Evolutionary conservation across 2,888 invertebrate genomes (phyloP), one percentile per base, ranked within the genome.

Genomic region (Ormia ochracea): DNA sequence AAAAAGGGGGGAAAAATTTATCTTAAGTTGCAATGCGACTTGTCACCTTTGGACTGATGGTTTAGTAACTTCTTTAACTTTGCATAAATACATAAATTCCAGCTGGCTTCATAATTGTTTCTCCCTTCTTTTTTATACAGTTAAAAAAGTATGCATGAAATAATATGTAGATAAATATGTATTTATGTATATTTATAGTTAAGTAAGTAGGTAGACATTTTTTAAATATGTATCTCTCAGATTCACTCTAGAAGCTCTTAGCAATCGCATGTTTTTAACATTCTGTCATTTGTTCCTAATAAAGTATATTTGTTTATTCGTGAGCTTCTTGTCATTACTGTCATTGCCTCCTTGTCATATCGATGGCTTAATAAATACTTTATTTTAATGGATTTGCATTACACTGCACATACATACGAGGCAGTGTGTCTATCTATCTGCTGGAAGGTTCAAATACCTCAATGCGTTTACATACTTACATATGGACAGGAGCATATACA

Each of bases 261-360:
- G 58, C 61, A 41, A 61, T 66, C 68, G 54, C 45, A 17, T 36
- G 56, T 38, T 68, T 72, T 58, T 43, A 76, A 73, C 68, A 68
- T 59, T 76, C 50, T 80, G 80, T 63, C 80, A 76, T 68, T 80
- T 66, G 70, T 68, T 73, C 68, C 72, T 76, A 74, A 80, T 80
- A 80, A 80, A 80, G 68, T 80, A 76, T 52, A 54, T 80, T 76
- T 80, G 61, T 80, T 76, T 80, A 80, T 80, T 80, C 28, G 66
- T 68, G 63, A 80, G 80, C 80, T 80, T 76, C 80, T 80, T 76
- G 80, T 76, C 76, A 72, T 80, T 76, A 80, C 80, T 80, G 80
- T 76, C 80, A 80, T 68, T 76, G 68, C 38, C 72, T 73, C 68
- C 76, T 76, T 80, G 80, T 80, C 76, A 80, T 73, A 76, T 76